These are phyloP conservation scores for Gymnocephalus cernua DNA, from an alignment of 2,113 vertebrate genomes.

Conservation along the genomic window DNA sequence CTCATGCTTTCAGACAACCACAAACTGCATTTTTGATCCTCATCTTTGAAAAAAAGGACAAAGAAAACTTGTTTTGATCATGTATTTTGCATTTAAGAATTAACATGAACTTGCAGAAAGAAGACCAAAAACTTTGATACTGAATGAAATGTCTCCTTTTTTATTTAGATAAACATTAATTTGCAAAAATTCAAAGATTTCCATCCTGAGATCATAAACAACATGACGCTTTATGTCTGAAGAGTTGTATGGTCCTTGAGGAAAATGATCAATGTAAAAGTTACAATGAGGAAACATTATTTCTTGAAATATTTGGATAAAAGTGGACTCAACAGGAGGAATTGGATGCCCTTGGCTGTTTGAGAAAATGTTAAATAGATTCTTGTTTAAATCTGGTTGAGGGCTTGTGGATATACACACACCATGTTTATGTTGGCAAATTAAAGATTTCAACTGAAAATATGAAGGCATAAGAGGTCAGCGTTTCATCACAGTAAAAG, in stretches of 20 bases:
- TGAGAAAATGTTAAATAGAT: slow-evolving; percentile 43
- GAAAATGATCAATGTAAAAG: slow-evolving; percentile 1
- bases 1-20: slow-evolving; percentile 79
- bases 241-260: neutral
- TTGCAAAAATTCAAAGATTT: neutral
- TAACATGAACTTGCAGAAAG: neutral
- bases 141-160: neutral
- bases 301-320: slow-evolving; percentile 23
- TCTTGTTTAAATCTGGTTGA: slow-evolving; percentile 39
- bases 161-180: neutral
- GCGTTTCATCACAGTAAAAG: slow-evolving; percentile 50
- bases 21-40: slow-evolving; percentile 83
- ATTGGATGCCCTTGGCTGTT: neutral
- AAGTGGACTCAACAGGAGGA: neutral
- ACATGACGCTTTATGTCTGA: neutral
- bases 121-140: neutral
- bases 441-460: slow-evolving; percentile 54
- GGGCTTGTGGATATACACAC: slow-evolving; percentile 38
- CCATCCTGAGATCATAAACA: neutral
- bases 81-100: slow-evolving; percentile 80
- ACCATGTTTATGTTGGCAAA: slow-evolving; percentile 56
- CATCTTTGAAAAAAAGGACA: slow-evolving; percentile 76
- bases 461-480: slow-evolving; percentile 45
- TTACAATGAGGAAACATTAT: neutral
- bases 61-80: slow-evolving; percentile 86